Evolutionary conservation across 2,797 vertebrate genomes (phyloP).

Genomic region (Miichthys miiuy): DNA sequence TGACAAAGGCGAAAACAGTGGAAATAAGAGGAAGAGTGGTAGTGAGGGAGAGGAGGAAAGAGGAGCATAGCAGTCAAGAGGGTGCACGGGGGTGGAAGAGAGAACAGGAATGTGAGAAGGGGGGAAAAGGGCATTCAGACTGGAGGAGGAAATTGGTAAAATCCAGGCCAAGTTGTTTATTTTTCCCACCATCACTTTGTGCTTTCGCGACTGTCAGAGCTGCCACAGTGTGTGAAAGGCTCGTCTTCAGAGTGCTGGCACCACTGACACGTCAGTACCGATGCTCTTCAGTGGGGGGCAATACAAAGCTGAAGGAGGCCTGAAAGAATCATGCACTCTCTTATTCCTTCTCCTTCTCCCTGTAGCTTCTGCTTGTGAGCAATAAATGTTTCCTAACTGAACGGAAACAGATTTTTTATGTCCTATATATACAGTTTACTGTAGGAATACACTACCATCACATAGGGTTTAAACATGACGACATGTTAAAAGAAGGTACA

Average conservation of each 20-base stretch:
- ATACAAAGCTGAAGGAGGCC: conserved; percentile 41
- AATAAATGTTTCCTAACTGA: neutral
- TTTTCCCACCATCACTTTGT: conserved; percentile 45
- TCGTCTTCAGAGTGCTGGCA: conserved; percentile 5
- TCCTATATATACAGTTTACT: neutral
- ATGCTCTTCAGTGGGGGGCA: conserved; percentile 65
- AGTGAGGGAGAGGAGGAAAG: neutral
- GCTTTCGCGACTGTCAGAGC: conserved; percentile 47
- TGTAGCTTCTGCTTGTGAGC: neutral
- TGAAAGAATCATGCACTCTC: conserved; percentile 6
- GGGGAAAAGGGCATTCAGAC: neutral
- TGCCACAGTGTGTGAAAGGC: conserved; percentile 41
- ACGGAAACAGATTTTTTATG: neutral
- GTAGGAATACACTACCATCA: neutral
- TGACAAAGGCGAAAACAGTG: conserved; percentile 6
- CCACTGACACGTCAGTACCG: conserved; percentile 58
- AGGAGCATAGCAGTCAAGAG: neutral
- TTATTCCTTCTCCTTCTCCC: neutral
- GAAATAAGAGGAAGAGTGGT: neutral
- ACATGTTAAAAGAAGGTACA: no score
- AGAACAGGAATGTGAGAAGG: neutral
- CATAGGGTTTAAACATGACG: no score
- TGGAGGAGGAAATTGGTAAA: conserved; percentile 13
- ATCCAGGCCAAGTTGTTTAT: conserved; percentile 38
- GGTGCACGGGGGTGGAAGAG: neutral